Evolutionary conservation across 2,797 vertebrate genomes (phyloP).

Genomic region (Clarias platycephalus): DNA sequence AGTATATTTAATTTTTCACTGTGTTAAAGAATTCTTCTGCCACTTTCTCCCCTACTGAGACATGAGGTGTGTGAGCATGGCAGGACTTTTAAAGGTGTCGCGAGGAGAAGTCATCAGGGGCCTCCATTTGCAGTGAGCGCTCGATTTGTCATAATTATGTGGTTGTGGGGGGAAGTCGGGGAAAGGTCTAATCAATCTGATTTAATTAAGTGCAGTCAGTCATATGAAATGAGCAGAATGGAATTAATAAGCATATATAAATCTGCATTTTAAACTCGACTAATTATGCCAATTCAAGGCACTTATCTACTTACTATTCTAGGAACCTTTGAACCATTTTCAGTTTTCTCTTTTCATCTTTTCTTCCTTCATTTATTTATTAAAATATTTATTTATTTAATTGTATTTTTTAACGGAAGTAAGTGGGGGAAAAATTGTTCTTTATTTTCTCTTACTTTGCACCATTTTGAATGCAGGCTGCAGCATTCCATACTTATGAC

Average conservation of each 20-base stretch:
- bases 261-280: conserved; percentile 80
- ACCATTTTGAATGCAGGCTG: background rate
- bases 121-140: conserved; percentile 73
- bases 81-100: conserved; percentile 59
- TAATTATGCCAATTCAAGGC: conserved; percentile 79
- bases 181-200: conserved; percentile 86
- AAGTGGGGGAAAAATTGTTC: background rate
- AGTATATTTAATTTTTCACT: conserved; percentile 13
- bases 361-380: conserved; percentile 26
- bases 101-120: conserved; percentile 62
- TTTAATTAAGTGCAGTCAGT: conserved; percentile 87
- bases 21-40: conserved; percentile 29
- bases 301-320: conserved; percentile 64
- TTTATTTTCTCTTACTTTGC: background rate
- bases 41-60: conserved; percentile 23
- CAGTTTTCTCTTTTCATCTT: conserved; percentile 29
- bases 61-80: conserved; percentile 41
- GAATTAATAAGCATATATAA: conserved; percentile 85
- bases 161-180: conserved; percentile 78
- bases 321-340: conserved; percentile 37
- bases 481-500: background rate
- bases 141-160: conserved; percentile 85
- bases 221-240: conserved; percentile 83
- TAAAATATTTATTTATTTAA: background rate
- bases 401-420: background rate